Percentiles rank a stretch among this genome's conserved stretches.
phyloP scores from a whole-genome alignment of 2,888 invertebrate genomes.

The Labia minor region DNA sequence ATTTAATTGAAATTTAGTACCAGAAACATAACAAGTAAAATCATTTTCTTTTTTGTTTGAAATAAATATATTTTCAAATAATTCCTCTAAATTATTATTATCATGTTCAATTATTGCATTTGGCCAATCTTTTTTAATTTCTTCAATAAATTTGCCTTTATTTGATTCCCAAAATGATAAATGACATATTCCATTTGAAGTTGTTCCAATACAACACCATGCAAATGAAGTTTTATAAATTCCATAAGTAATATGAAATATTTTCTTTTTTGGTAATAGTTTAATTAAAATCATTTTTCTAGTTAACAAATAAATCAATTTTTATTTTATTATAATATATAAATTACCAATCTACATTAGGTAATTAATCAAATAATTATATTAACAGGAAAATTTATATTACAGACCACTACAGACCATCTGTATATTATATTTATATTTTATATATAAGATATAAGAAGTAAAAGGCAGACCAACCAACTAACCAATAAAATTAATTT shows the following conservation, averaged over 20 bases:
- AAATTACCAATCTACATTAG: no score
- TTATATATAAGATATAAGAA: no score
- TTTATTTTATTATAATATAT: no score
- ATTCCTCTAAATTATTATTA: not conserved
- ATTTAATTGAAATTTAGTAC: slow-evolving; percentile 33
- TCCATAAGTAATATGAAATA: not conserved
- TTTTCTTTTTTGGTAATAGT: not conserved
- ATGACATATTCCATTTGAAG: not conserved
- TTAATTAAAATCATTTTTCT: not conserved
- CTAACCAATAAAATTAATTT: no score
- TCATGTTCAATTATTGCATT: not conserved
- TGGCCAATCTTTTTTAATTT: not conserved
- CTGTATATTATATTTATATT: no score
- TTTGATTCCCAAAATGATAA: not conserved
- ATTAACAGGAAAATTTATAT: no score
- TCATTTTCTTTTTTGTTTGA: not conserved
- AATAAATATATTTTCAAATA: not conserved
- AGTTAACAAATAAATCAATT: not conserved
- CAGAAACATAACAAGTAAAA: slow-evolving; percentile 21
- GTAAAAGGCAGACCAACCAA: no score
- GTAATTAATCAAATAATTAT: no score
- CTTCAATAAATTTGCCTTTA: not conserved
- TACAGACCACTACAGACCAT: no score
- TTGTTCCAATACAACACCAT: not conserved
- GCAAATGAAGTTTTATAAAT: not conserved